These are phyloP conservation scores for Nesospiza acunhae DNA, from an alignment of 2,113 vertebrate species.

Conservation along the genomic window DNA sequence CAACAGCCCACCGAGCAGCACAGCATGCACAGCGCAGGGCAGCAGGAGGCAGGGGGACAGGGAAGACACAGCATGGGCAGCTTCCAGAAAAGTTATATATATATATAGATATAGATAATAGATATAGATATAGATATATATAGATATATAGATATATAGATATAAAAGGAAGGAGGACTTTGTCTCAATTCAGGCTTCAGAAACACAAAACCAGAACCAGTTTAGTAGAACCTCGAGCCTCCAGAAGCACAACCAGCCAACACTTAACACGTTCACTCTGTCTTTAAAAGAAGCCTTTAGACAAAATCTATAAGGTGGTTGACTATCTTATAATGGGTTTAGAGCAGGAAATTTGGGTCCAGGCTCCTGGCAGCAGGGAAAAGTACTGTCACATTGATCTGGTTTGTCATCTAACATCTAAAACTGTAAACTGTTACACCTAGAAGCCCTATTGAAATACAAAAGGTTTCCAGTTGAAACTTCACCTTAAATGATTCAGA, in stretches of 20 bases:
- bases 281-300: not conserved
- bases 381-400: not conserved
- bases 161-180: not conserved
- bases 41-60: not conserved
- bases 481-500: not conserved
- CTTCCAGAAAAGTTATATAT: not conserved
- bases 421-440: not conserved
- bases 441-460: not conserved
- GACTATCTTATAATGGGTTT: not conserved
- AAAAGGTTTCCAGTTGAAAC: not conserved
- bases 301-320: not conserved
- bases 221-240: not conserved
- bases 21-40: not conserved
- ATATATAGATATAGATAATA: no score
- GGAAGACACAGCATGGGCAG: not conserved
- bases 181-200: not conserved
- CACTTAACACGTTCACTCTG: not conserved
- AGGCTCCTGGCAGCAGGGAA: not conserved
- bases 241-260: not conserved
- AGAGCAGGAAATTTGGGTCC: not conserved
- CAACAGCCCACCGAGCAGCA: not conserved
- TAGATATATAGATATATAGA: no score
- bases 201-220: not conserved
- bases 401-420: not conserved
- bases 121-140: no score